Conservation (phyloP, 2,113 vertebrate species). For the Daboia siamensis region DNA sequence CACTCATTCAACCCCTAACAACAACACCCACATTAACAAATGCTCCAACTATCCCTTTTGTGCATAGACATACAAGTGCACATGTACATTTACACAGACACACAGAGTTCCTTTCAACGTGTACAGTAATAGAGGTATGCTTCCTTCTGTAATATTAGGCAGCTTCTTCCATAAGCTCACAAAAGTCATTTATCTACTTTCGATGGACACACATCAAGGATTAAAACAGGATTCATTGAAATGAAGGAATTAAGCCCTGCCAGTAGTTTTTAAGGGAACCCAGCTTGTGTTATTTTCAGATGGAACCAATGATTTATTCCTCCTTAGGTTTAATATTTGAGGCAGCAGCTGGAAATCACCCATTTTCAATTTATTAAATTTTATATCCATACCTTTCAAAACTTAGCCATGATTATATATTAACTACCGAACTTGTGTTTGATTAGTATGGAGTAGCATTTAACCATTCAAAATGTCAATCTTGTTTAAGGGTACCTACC, state of each 20-base stretch:
- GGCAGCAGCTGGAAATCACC: conserved; percentile 7
- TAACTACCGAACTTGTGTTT: background rate
- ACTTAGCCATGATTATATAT: background rate
- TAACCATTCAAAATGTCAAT: background rate
- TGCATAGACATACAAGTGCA: background rate
- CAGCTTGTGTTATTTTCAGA: background rate
- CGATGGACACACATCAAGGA: background rate
- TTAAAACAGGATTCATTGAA: background rate
- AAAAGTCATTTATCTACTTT: background rate
- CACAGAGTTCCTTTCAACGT: background rate
- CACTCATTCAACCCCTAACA: background rate
- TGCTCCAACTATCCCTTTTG: background rate
- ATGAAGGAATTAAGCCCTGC: background rate
- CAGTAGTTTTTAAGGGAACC: background rate
- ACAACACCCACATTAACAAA: background rate
- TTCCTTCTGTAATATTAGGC: too few species aligned
- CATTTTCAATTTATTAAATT: background rate
- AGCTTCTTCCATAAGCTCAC: background rate
- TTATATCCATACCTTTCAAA: background rate
- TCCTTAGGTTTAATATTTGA: background rate
- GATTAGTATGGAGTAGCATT: conserved; percentile 1
- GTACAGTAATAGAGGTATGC: background rate
- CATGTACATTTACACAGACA: background rate
- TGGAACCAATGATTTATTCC: background rate
- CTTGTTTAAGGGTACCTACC: background rate